phyloP scores from a whole-genome alignment of 2,888 invertebrate species.

The Cerceris rybyensis region DNA sequence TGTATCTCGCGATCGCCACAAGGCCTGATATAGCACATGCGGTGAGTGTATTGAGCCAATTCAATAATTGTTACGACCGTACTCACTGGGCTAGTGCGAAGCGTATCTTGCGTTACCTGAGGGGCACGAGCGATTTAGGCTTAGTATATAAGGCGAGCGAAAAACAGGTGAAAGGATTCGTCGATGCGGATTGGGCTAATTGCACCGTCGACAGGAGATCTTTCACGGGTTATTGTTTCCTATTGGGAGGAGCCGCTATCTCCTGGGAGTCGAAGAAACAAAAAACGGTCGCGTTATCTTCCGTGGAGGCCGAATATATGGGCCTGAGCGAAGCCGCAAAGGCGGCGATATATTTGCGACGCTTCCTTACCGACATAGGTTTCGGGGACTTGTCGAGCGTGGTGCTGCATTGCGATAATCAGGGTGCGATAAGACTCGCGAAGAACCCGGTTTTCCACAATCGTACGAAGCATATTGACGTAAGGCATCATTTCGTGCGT shows the following conservation, averaged over 20 bases:
- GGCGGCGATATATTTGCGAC: conserved; percentile 16
- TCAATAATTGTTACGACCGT: background rate
- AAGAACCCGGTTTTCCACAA: conserved; percentile 18
- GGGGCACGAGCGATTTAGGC: conserved; percentile 1
- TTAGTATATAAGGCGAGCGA: conserved; percentile 2
- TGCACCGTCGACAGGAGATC: conserved; percentile 1
- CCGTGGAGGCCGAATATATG: conserved; percentile 22
- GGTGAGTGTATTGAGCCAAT: conserved; percentile 50
- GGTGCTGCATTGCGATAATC: conserved; percentile 5
- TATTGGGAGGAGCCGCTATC: background rate
- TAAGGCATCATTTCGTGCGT: conserved; percentile 21
- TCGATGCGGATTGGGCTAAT: conserved; percentile 22
- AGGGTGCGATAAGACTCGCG: conserved; percentile 16
- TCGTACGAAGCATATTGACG: conserved; percentile 25
- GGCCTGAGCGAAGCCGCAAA: conserved; percentile 4
- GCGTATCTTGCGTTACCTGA: conserved; percentile 18
- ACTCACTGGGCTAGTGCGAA: conserved; percentile 13
- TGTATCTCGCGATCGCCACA: background rate
- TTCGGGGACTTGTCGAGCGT: background rate
- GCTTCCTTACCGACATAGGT: conserved; percentile 12
- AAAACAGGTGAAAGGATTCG: background rate
- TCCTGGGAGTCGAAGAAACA: conserved; percentile 21
- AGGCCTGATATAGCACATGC: conserved; percentile 51
- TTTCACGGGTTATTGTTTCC: background rate
- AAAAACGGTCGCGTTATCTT: conserved; percentile 13